A percentile compares a stretch with the other conserved stretches of the same genome.
These are phyloP conservation scores for Neosilurus hyrtlii DNA, from an alignment of 2,797 vertebrate species.

Conservation along the genomic window DNA sequence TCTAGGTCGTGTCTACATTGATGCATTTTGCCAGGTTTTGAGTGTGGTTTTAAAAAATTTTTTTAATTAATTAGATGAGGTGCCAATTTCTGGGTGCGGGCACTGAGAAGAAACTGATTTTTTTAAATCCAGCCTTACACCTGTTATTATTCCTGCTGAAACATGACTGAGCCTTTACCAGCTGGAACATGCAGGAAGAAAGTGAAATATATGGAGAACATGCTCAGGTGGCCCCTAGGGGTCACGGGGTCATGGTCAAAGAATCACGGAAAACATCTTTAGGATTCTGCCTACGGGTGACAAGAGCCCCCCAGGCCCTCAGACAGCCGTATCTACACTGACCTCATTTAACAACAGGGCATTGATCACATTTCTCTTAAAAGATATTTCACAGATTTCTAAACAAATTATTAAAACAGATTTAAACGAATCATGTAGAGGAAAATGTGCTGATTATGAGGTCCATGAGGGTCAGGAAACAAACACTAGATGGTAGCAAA, in stretches of 20 bases:
- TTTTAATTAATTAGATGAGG: too few species aligned
- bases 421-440: not conserved
- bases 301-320: too few species aligned
- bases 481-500: conserved; percentile 44
- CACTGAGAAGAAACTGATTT: too few species aligned
- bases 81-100: too few species aligned
- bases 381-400: not conserved
- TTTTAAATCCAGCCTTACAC: too few species aligned
- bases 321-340: not conserved
- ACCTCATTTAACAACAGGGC: not conserved
- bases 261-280: not conserved
- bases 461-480: not conserved
- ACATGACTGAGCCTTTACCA: not conserved
- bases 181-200: not conserved
- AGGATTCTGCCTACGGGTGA: not conserved
- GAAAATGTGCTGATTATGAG: not conserved
- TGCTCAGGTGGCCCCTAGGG: not conserved
- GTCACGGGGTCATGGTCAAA: not conserved
- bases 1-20: too few species aligned
- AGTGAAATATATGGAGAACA: not conserved
- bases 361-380: not conserved
- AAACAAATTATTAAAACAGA: not conserved
- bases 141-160: not conserved
- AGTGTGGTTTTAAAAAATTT: too few species aligned
- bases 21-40: too few species aligned